Percentiles rank a stretch among this genome's conserved stretches.
These are phyloP conservation scores for Andrena marginata DNA, from an alignment of 2,888 invertebrate genomes.

Conservation along the genomic window DNA sequence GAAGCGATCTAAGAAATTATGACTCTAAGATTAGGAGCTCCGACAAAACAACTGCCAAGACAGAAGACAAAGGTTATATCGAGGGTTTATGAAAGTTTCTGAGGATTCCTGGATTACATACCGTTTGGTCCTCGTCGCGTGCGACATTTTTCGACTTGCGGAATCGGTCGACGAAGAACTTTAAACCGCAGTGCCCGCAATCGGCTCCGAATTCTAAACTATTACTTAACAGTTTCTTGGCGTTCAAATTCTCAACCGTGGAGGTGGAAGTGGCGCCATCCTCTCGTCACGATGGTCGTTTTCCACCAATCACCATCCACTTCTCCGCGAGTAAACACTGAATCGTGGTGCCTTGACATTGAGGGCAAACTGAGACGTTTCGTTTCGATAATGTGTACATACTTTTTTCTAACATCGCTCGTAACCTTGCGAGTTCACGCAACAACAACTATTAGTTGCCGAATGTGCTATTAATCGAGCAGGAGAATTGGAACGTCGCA, in stretches of 20 bases:
- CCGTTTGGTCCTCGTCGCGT: not conserved
- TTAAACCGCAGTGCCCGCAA: not conserved
- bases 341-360: too few species aligned
- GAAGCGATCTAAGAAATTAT: too few species aligned
- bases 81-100: not conserved
- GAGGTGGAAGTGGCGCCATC: not conserved
- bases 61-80: not conserved
- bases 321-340: too few species aligned
- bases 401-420: too few species aligned
- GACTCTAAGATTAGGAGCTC: too few species aligned
- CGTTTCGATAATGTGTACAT: too few species aligned
- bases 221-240: not conserved
- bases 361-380: too few species aligned
- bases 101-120: not conserved
- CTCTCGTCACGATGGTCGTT: too few species aligned
- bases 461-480: too few species aligned
- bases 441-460: too few species aligned
- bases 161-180: not conserved
- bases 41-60: not conserved
- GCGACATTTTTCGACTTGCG: constrained; percentile 16
- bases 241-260: constrained; percentile 26
- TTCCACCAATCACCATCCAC: too few species aligned
- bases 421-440: too few species aligned
- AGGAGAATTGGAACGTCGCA: not conserved
- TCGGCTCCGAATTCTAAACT: not conserved